Base-by-base conservation (phyloP, 1,140 invertebrate species). In the Aphelenchoides besseyi region DNA sequence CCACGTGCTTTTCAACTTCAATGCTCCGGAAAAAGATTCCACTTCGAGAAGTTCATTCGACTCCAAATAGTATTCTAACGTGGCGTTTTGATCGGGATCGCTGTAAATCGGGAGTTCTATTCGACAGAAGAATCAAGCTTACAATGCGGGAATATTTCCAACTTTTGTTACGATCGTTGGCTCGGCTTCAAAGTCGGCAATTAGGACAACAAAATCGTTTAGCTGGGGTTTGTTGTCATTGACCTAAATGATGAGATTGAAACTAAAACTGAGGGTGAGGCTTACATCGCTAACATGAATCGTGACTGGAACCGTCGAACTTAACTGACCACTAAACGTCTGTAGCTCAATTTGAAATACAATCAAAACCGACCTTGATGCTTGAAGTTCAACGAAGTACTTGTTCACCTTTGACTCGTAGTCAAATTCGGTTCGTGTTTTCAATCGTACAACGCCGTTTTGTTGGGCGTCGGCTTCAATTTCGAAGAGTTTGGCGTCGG, bases 1-100 rank as follows among this genome's bases (percentile, higher is more conserved):
- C 2, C 95, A 97, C 84, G 97, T 95, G 1, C 53, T 69, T 37
- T 77, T 72, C 5, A 85, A 70, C 18, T 33, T 35, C 18, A 83
- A 53, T 48, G 59, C 71, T 2, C 81, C 81, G 28, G 63, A 75
- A 35, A 59, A 70, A 33, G 74, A 68, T 18, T 83, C 78, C 1
- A 84, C 80, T 3, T 61, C 59, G 1, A 83, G 30, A 35, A 83
- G 32, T n/a, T 81, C 74, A 59, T 84, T 84, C 18, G 70, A 69
- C 30, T 79, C 81, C 28, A 84, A 69, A 37, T 61, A 82, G 37
- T 78, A 83, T 55, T 81, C 78, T 5, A 83, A 70, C 26, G 81
- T 85, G 23, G 80, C 83, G 52, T 84, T 85, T 55, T 77, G 73
- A 59, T 83, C 81, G 8, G 83, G 79, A 72, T 83, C 81, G 67